phyloP scores from a whole-genome alignment of 2,888 invertebrate genomes.

The Caenorhabditis uteleia region DNA sequence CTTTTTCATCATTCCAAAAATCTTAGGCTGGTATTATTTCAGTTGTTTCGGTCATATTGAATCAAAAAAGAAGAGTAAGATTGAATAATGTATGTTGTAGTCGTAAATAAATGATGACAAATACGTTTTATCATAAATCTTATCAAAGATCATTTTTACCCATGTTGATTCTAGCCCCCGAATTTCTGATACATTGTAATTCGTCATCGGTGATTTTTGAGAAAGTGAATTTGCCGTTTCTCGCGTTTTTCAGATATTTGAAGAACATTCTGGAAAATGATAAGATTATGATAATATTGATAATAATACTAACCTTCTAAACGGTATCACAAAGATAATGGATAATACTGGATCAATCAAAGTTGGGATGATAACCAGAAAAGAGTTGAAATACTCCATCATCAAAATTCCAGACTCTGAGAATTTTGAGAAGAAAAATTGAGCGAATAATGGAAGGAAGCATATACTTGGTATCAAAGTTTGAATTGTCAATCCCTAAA shows the following conservation, averaged over 20 bases:
- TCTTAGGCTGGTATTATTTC: conserved; percentile 10
- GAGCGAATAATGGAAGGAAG: conserved; percentile 22
- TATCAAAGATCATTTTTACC: no score
- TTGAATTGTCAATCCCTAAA: conserved; percentile 24
- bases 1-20: conserved; percentile 3
- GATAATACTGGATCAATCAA: conserved; percentile 28
- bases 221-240: no score
- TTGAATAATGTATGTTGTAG: conserved; percentile 8
- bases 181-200: no score
- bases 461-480: conserved; percentile 26
- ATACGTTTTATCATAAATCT: no score
- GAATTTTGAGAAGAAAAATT: conserved; percentile 25
- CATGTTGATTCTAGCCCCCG: no score
- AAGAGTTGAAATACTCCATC: conserved; percentile 29
- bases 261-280: no score
- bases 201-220: no score
- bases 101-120: no score
- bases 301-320: conserved; percentile 12
- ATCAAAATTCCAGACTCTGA: conserved; percentile 13
- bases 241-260: no score
- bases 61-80: conserved; percentile 9
- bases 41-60: conserved; percentile 24
- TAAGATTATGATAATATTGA: no score
- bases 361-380: conserved; percentile 27
- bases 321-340: conserved; percentile 30